A percentile compares a stretch with the other conserved stretches of the same genome.
Evolutionary conservation across 2,888 invertebrate species (phyloP).

Genomic region (Gastracanthus pulcherrimus): DNA sequence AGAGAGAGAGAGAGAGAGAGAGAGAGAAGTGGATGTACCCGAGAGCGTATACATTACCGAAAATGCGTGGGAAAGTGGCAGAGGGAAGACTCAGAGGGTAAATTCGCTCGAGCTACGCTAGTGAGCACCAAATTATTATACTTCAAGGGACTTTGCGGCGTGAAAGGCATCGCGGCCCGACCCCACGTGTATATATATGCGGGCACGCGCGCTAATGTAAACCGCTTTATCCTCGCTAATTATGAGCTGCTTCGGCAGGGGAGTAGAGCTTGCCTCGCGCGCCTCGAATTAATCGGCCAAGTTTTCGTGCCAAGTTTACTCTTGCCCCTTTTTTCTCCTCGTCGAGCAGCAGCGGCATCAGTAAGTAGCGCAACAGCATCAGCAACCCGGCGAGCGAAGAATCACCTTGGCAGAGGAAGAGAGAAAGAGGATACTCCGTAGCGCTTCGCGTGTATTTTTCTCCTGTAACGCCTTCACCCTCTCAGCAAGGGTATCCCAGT

Average conservation of each 20-base stretch:
- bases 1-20: no score
- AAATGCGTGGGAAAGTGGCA: neutral
- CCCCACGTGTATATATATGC: no score
- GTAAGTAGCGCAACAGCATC: neutral
- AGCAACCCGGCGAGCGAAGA: no score
- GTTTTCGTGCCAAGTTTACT: conserved; percentile 9
- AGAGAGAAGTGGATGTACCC: no score
- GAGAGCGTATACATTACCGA: no score
- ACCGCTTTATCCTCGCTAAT: conserved; percentile 3
- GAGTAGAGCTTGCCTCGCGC: neutral
- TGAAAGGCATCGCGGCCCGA: no score
- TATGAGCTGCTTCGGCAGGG: neutral
- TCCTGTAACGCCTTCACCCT: no score
- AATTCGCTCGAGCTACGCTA: neutral
- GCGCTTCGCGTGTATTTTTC: no score
- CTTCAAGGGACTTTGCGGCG: neutral
- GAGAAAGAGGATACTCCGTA: neutral
- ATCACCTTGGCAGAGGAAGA: neutral
- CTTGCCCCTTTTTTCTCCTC: neutral
- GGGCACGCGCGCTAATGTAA: no score
- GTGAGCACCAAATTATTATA: neutral
- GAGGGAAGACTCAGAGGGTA: neutral
- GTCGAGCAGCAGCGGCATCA: neutral
- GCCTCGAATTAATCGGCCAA: conserved; percentile 19
- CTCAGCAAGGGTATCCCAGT: no score